Base-by-base conservation (phyloP, 1,140 invertebrate species). In the Magallana ariakensis region DNA sequence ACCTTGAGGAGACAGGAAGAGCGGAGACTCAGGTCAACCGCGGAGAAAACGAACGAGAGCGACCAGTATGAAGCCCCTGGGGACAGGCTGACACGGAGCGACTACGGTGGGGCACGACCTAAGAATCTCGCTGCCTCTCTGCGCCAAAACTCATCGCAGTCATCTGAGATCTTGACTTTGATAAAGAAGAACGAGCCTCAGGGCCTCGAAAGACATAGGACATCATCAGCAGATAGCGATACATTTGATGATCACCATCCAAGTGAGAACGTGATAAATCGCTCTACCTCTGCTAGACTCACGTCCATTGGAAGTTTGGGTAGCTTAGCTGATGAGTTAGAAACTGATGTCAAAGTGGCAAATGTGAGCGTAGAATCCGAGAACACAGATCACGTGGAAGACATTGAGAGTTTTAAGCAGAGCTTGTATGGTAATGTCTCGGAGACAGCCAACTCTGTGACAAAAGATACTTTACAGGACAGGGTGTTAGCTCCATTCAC, bases 41-140 rank as follows among this genome's bases (percentile, higher is more conserved):
- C 56, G 9, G 85, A 60, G 53, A 62, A 62, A 16, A 66, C 54
- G n/a, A 11, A 58, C 3, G 9, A 70, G 46, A 15, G n/a, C 26
- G 75, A 81, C 80, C 58, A 60, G n/a, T 3, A 13, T 1, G 26
- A 26, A 26, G 16, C 33, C 22, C 83, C 80, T 0, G 58, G 75
- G n/a, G 85, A 60, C 22, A 66, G 33, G 8, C 26, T 83, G 53
- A 13, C 13, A 11, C 54, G 33, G 53, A 54, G 9, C 1, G 57
- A 60, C 53, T 90, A 87, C 80, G 87, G 89, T 85, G 89, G 89
- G 19, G 89, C 89, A 16, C 87, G 87, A 55, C 89, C 89, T n/a
- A 90, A 90, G 55, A 57, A 84, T 54, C 55, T 85, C 15, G 54
- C 19, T 53, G 26, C 46, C 0, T 58, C 46, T 15, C 53, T 75